Percentiles rank a stretch among this genome's conserved stretches.
These are phyloP conservation scores for Podarcis muralis DNA, from an alignment of 2,113 vertebrate genomes.

Conservation along the genomic window DNA sequence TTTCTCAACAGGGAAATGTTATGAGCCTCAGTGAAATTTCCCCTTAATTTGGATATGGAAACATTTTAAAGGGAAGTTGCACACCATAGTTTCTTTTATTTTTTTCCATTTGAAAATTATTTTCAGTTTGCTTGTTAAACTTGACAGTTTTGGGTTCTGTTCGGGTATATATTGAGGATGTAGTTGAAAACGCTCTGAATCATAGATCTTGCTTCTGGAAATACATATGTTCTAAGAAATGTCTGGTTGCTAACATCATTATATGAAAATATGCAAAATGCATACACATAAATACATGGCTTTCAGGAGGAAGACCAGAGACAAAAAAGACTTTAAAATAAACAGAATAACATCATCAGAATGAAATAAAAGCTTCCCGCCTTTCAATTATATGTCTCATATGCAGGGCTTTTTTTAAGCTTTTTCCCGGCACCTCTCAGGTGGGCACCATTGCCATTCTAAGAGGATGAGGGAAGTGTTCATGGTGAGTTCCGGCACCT, in stretches of 20 bases:
- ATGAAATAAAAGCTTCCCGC: constrained; percentile 4
- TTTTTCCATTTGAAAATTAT: background rate
- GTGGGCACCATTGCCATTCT: too few species aligned
- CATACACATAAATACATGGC: too few species aligned
- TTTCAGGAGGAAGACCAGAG: background rate
- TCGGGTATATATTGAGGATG: background rate
- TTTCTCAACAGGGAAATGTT: background rate
- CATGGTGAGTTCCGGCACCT: too few species aligned
- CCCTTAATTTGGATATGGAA: background rate
- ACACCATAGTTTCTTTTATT: background rate
- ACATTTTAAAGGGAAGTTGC: background rate
- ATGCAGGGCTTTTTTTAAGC: too few species aligned
- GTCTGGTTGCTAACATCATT: background rate
- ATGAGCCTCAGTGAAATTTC: background rate
- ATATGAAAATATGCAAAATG: background rate
- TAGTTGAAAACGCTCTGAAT: background rate
- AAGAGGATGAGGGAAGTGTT: too few species aligned
- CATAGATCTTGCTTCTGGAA: background rate
- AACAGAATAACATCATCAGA: constrained; percentile 6
- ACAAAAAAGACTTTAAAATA: background rate
- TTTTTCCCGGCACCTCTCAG: too few species aligned
- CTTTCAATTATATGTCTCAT: background rate
- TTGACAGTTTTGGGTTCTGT: background rate
- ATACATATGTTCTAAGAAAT: background rate
- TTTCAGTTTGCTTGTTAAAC: background rate